Evolutionary conservation across 2,888 invertebrate genomes (phyloP), one percentile per base, ranked within the genome.

Genomic region (Hirtodrosophila confusa): DNA sequence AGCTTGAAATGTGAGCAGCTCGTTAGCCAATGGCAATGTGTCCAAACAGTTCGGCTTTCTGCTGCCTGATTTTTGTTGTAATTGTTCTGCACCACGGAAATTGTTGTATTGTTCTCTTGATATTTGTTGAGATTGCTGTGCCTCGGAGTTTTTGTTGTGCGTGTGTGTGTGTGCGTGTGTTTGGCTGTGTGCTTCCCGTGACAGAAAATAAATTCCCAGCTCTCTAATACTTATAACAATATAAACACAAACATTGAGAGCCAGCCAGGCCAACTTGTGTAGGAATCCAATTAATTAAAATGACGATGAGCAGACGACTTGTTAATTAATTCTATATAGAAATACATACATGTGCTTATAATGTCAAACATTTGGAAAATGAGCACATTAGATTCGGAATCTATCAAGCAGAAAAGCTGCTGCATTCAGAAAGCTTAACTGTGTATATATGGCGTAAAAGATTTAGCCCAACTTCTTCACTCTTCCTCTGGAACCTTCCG

Each of bases 1-100:
- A 35, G 64, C 55, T 48, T 48, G 64, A 71, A 78, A 69, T 62
- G 66, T 56, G 82, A 75, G 61, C 65, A 69, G 73, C 73, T 80
- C 67, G 60, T 80, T 75, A 69, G 62, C 69, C 66, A 58, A 69
- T 62, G 44, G 57, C 49, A 57, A 49, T 62, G 49, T 57, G 56
- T 57, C 39, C 39, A 23, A 57, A 37, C 51, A 50, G 39, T 67
- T 33, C 50, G 31, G 56, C 47, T 51, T 36, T 48, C 62, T 44
- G 29, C 9, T 31, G 31, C 31, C 41, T 48, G 44, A 47, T 58
- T 58, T 31, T 53, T 64, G 44, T 43, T 57, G 48, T 62, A 62
- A 55, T 65, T 75, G 57, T 68, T 68, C 54, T 53, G 35, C 24
- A 53, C 29, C 33, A 49, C 40, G 36, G 39, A 62, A 51, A 68